These are phyloP conservation scores for Selenia dentaria DNA, from an alignment of 2,888 invertebrate species.

Conservation along the genomic window DNA sequence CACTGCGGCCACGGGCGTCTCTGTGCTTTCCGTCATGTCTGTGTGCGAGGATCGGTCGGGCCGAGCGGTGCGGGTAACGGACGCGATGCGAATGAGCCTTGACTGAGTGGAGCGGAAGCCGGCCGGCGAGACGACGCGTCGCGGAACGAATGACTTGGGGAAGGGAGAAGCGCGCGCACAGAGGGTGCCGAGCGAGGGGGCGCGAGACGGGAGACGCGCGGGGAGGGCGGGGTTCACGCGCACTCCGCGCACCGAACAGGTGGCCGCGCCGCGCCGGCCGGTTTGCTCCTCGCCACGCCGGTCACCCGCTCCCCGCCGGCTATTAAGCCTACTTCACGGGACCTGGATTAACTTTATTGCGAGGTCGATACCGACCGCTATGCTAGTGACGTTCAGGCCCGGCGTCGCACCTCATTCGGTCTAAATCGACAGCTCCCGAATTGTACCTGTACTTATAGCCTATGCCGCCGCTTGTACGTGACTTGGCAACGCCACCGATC, in stretches of 20 bases:
- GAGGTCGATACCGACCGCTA: conserved; percentile 61
- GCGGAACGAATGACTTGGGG: conserved; percentile 80
- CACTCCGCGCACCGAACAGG: conserved; percentile 66
- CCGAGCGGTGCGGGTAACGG: conserved; percentile 63
- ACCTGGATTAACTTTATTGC: conserved; percentile 78
- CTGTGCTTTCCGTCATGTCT: conserved; percentile 81
- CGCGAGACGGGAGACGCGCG: conserved; percentile 36
- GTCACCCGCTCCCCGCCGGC: conserved; percentile 46
- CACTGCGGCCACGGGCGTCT: conserved; percentile 78
- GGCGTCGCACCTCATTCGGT: conserved; percentile 38
- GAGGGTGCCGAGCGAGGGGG: conserved; percentile 41
- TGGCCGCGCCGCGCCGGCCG: conserved; percentile 64
- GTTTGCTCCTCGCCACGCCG: conserved; percentile 39
- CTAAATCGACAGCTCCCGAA: conserved; percentile 45
- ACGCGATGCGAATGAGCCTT: conserved; percentile 71
- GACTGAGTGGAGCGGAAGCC: conserved; percentile 60
- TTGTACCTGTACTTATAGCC: conserved; percentile 40
- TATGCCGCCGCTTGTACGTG: conserved; percentile 47
- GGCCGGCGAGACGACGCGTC: conserved; percentile 79
- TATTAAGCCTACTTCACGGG: conserved; percentile 62
- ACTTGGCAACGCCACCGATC: conserved; percentile 69
- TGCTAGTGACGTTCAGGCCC: conserved; percentile 44
- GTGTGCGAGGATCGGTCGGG: conserved; percentile 47
- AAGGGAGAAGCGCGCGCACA: conserved; percentile 73
- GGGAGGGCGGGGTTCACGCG: conserved; percentile 39